A percentile compares a stretch with the other conserved stretches of the same genome.
phyloP scores from a whole-genome alignment of 2,888 invertebrate genomes.

The Drosophila kanekoi region DNA sequence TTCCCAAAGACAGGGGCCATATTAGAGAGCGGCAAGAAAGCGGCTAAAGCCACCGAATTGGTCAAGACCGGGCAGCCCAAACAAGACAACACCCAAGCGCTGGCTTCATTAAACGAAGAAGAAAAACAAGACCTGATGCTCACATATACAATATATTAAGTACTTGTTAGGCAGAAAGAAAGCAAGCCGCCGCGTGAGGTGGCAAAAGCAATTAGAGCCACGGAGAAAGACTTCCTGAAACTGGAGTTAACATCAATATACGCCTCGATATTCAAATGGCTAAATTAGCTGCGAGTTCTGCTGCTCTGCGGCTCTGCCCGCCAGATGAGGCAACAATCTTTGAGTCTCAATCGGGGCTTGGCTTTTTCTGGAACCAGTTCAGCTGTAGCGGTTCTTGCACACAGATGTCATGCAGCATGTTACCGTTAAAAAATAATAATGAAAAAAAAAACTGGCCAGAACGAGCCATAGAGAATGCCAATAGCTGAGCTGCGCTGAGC shows the following conservation, averaged over 20 bases:
- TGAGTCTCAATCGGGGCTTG: slow-evolving; percentile 14
- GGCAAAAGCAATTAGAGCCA: slow-evolving; percentile 45
- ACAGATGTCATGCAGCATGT: slow-evolving; percentile 67
- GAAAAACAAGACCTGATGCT: slow-evolving; percentile 10
- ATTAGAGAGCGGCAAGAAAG: slow-evolving; percentile 48
- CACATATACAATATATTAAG: neutral
- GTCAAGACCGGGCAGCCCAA: slow-evolving; percentile 36
- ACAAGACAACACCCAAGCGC: slow-evolving; percentile 31
- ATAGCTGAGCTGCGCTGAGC: slow-evolving; percentile 25
- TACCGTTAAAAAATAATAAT: slow-evolving; percentile 79
- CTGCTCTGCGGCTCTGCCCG: neutral
- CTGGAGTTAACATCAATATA: slow-evolving; percentile 6
- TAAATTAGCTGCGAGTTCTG: slow-evolving; percentile 41
- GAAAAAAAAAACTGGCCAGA: slow-evolving; percentile 37
- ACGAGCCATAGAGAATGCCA: slow-evolving; percentile 55
- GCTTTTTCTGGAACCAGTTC: slow-evolving; percentile 59
- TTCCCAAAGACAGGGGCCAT: slow-evolving; percentile 45
- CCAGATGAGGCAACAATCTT: slow-evolving; percentile 9
- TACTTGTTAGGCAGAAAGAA: slow-evolving; percentile 30
- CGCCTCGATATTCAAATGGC: slow-evolving; percentile 49
- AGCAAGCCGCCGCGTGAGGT: slow-evolving; percentile 55
- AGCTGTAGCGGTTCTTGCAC: slow-evolving; percentile 58
- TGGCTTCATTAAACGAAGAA: slow-evolving; percentile 32
- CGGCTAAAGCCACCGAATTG: slow-evolving; percentile 42
- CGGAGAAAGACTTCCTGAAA: slow-evolving; percentile 46